These are phyloP conservation scores for Cydia fagiglandana DNA, from an alignment of 1,140 invertebrate genomes.

Conservation along the genomic window DNA sequence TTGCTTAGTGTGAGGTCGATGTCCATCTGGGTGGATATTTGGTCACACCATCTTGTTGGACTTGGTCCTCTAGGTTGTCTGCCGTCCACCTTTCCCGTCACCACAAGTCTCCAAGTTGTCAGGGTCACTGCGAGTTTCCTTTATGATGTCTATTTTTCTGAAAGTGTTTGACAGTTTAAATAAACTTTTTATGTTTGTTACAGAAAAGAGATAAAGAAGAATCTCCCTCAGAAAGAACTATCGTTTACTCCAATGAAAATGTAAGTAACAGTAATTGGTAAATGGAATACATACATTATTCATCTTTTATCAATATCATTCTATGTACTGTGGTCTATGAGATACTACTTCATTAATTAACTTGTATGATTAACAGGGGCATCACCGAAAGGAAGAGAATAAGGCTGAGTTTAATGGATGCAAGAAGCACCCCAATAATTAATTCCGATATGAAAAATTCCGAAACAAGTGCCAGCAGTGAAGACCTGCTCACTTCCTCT, in stretches of 20 bases:
- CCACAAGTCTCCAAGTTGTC: too few relatives aligned
- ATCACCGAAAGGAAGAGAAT: constrained; percentile 71
- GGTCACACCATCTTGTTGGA: too few relatives aligned
- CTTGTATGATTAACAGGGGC: constrained; percentile 57
- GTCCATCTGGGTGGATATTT: too few relatives aligned
- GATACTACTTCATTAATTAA: constrained; percentile 2
- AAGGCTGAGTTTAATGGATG: constrained; percentile 67
- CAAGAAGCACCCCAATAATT: constrained; percentile 61
- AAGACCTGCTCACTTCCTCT: constrained; percentile 71
- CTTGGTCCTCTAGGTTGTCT: too few relatives aligned
- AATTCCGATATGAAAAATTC: constrained; percentile 68
- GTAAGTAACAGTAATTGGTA: constrained; percentile 49
- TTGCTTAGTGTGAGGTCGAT: too few relatives aligned
- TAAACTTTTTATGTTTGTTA: constrained; percentile 40
- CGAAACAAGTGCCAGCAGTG: constrained; percentile 69
- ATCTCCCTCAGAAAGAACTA: constrained; percentile 69
- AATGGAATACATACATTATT: too few relatives aligned
- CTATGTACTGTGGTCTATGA: background rate
- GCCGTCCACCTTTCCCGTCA: too few relatives aligned
- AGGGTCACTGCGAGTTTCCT: constrained; percentile 31
- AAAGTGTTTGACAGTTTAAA: constrained; percentile 35
- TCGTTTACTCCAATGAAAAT: constrained; percentile 74
- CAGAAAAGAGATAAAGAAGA: constrained; percentile 78
- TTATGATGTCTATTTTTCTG: constrained; percentile 46
- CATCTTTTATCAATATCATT: too few relatives aligned